Evolutionary conservation across 2,797 vertebrate species (phyloP), one percentile per base, ranked within the genome.

Genomic region (Salmo trutta): DNA sequence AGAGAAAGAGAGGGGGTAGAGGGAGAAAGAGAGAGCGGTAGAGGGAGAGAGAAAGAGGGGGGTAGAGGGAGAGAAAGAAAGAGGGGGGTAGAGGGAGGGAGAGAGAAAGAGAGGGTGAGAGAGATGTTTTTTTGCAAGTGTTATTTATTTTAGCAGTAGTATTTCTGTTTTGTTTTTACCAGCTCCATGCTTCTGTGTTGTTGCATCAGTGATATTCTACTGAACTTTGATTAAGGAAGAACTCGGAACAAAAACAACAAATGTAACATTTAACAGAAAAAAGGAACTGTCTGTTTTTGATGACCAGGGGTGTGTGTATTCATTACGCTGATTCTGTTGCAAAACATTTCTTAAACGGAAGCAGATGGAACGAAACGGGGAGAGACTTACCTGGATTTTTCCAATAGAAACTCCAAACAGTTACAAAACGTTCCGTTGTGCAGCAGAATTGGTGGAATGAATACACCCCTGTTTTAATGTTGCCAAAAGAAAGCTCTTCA

Each of bases 401-500:
- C 41, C 41, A 47, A 47, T 47, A 47, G 10, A 47, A 47, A 14
- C 41, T 14, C 10, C 41, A 47, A 47, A 47, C 41, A 14, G 10
- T 47, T 12, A 10, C 10, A 47, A 47, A 47, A 47, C 2, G 10
- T 47, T 47, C 10, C 0, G 10, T 47, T 47, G 41, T 12, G 41
- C 41, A 47, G 10, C 41, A 47, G 41, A 47, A 47, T 47, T 12
- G 10, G 41, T 47, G 10, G 10, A 47, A 47, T 14, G 41, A 14
- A 47, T 12, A 47, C 8, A 47, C 41, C 10, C 73, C 52, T 41
- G 65, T 82, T 79, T 80, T 41, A 78, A 74, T 77, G 68, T 82
- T 84, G 81, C 71, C 81, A 80, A 87, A 86, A 79, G 79, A 77
- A 84, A 79, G 16, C 52, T 73, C 21, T 51, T 21, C 47, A 74